phyloP scores from a whole-genome alignment of 2,797 vertebrate genomes.

The Lateolabrax maculatus region DNA sequence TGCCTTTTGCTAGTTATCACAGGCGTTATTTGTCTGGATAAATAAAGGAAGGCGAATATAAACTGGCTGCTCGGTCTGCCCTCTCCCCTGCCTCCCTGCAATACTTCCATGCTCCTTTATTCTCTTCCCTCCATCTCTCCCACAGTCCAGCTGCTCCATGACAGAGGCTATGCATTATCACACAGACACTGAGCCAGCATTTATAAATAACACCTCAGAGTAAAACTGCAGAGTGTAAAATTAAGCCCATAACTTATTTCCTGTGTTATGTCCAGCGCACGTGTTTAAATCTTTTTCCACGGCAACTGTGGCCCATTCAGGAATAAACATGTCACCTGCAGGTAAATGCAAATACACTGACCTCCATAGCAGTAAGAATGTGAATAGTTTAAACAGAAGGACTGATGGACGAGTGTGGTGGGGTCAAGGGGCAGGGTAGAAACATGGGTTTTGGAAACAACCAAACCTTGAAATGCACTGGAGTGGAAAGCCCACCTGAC shows the following conservation, averaged over 20 bases:
- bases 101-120: neutral
- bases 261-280: neutral
- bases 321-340: neutral
- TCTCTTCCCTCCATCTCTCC: conserved; percentile 10
- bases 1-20: too few relatives aligned
- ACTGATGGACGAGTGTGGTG: neutral
- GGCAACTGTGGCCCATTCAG: conserved; percentile 3
- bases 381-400: conserved; percentile 1
- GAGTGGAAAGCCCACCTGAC: neutral
- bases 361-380: neutral
- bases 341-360: neutral
- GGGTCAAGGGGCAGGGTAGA: conserved; percentile 1
- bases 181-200: conserved; percentile 48
- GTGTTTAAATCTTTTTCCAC: conserved; percentile 20
- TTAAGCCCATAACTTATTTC: conserved; percentile 41
- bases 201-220: conserved; percentile 69
- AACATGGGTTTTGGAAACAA: conserved; percentile 8
- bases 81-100: neutral
- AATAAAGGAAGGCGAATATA: conserved; percentile 38
- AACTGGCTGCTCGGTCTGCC: conserved; percentile 14
- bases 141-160: conserved; percentile 56
- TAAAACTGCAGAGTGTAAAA: conserved; percentile 58
- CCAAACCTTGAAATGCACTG: conserved; percentile 11
- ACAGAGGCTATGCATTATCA: conserved; percentile 52
- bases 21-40: conserved; percentile 25